Conservation (phyloP, 1,140 invertebrate species). For the Drosophila miranda region DNA sequence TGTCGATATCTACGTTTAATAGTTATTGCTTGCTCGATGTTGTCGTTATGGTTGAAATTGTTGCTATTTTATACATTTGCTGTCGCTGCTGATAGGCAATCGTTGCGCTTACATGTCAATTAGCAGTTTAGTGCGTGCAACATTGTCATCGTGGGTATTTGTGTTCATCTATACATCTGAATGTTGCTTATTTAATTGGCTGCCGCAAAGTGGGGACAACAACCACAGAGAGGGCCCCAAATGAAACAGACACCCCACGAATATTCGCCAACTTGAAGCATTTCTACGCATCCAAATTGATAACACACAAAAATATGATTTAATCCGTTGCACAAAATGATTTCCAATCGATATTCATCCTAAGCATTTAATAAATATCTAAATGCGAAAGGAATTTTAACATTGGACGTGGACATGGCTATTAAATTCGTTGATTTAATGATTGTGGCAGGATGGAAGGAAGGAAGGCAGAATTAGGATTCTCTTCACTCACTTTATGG, state of each 20-base stretch:
- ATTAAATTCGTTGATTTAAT: slow-evolving; percentile 33
- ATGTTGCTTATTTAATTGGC: slow-evolving; percentile 67
- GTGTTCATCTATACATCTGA: background rate
- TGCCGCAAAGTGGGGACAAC: slow-evolving; percentile 24
- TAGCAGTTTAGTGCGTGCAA: slow-evolving; percentile 68
- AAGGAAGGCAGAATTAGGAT: too few species aligned
- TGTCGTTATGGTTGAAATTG: slow-evolving; percentile 19
- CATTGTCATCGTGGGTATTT: slow-evolving; percentile 37
- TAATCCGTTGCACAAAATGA: slow-evolving; percentile 35
- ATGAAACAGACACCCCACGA: slow-evolving; percentile 38
- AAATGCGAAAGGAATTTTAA: slow-evolving; percentile 17
- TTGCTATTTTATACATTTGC: slow-evolving; percentile 39
- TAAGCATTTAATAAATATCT: slow-evolving; percentile 21
- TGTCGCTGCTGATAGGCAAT: slow-evolving; percentile 40
- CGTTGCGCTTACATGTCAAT: slow-evolving; percentile 75
- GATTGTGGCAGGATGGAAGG: background rate
- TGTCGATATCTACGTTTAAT: slow-evolving; percentile 54
- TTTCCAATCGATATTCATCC: slow-evolving; percentile 40
- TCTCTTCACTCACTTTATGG: background rate
- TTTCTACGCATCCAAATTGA: slow-evolving; percentile 50
- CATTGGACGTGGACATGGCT: background rate
- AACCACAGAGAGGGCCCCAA: slow-evolving; percentile 52
- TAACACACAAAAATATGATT: slow-evolving; percentile 43
- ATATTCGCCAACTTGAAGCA: slow-evolving; percentile 34
- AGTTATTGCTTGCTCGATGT: slow-evolving; percentile 43